Base-by-base conservation (phyloP, 37 sponge, comb jelly and placozoan species). In the Theonella swinhoei region DNA sequence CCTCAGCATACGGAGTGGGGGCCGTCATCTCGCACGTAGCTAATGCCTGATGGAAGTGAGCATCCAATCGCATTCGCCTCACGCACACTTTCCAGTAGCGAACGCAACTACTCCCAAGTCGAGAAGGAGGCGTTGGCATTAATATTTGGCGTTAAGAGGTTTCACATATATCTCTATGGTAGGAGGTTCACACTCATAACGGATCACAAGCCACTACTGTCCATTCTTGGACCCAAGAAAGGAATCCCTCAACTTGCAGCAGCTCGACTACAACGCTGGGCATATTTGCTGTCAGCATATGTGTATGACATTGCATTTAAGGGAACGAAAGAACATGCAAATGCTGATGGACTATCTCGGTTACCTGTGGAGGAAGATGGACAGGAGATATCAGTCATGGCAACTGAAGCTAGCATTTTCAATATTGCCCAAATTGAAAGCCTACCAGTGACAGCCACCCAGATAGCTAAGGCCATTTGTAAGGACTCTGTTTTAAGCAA, bases 181-280 rank as follows among this genome's bases (percentile, higher is more conserved):
- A 2, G 80, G 19, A 30, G 24, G 37, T 78, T 78, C 34, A 78
- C 80, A 5, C 80, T 78, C 24, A 20, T 66, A 19, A 75, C 76
- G 2, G 80, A 78, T 65, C 80, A 65, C 70, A 75, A 83, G 62
- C 84, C 84, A 9, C 68, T 83, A 17, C 26, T 33, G 4, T 65
- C 38, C 17, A 30, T 83, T 26, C 30, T 83, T 14, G 68, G 84
- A 2, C 68, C 30, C 1, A 42, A 66, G 59, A 64, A 31, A 31
- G 40, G 47, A 36, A 40, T 75, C 26, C 64, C 83, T 36, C 29
- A 63, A 22, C 23, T 39, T 23, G 73, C 84, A 4, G 54, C 74
- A 22, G 75, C 84, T 0, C 22, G 84, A 24, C 58, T 83, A 17
- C 66, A 75, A 23, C 28, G 68, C 2, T 75, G 76, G 84, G 75